Conservation (phyloP, 1,140 invertebrate genomes). For the Drosophila takahashii region DNA sequence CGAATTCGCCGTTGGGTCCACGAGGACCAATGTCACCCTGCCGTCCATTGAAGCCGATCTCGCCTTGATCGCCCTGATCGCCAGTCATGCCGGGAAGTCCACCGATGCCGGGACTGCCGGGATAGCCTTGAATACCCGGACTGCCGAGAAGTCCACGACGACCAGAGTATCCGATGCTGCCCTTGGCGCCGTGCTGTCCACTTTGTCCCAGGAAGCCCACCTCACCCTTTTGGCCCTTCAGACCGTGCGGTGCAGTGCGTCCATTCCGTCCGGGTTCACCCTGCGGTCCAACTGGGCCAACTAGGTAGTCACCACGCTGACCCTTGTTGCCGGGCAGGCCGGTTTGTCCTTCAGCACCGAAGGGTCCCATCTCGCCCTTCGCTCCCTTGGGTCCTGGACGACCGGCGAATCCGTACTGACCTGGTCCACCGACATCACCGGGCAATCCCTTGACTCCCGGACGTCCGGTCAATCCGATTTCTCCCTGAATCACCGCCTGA, state of each 20-base stretch:
- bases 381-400: slow-evolving; percentile 56
- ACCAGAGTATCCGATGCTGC: slow-evolving; percentile 85
- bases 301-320: slow-evolving; percentile 85
- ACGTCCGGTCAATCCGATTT: slow-evolving; percentile 80
- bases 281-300: slow-evolving; percentile 86
- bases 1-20: slow-evolving; percentile 86
- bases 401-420: slow-evolving; percentile 58
- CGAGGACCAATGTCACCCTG: slow-evolving; percentile 85
- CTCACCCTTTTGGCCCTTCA: slow-evolving; percentile 87
- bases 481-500: slow-evolving; percentile 77
- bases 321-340: slow-evolving; percentile 85
- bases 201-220: slow-evolving; percentile 64
- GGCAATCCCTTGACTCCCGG: slow-evolving; percentile 85
- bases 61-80: slow-evolving; percentile 86
- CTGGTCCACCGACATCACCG: slow-evolving; percentile 84
- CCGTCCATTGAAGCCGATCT: slow-evolving; percentile 85
- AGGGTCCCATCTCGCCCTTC: slow-evolving; percentile 78
- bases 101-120: slow-evolving; percentile 83
- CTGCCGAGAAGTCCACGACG: slow-evolving; percentile 86
- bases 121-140: slow-evolving; percentile 85
- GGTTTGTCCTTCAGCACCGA: slow-evolving; percentile 77
- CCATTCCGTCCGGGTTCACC: slow-evolving; percentile 87
- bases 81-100: slow-evolving; percentile 87
- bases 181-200: slow-evolving; percentile 72
- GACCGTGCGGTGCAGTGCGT: slow-evolving; percentile 86